A percentile compares a stretch with the other conserved stretches of the same genome.
Conservation (phyloP, 2,113 vertebrate species). For the Thermophis baileyi region DNA sequence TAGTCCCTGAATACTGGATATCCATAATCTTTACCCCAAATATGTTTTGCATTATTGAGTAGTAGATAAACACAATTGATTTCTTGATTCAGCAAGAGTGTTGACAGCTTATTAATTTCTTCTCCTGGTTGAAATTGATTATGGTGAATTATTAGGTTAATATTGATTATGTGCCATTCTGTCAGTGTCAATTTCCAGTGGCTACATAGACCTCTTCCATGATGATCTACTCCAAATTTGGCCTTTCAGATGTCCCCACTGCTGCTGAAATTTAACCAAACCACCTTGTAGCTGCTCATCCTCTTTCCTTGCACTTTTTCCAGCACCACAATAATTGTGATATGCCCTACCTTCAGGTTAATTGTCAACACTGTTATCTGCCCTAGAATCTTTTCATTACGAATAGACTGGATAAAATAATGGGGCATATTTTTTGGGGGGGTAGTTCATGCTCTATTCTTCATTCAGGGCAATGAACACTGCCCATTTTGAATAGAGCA, state of each 20-base stretch:
- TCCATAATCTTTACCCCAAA: not conserved
- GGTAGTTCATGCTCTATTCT: not conserved
- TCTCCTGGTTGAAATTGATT: not conserved
- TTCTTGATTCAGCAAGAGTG: not conserved
- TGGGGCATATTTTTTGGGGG: not conserved
- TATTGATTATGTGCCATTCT: not conserved
- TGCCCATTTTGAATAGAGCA: not conserved
- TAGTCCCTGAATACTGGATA: not conserved
- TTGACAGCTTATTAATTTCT: not conserved
- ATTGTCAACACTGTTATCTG: not conserved
- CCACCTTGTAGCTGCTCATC: not conserved
- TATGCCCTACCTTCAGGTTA: not conserved
- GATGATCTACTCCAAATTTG: not conserved
- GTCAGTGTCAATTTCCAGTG: not conserved
- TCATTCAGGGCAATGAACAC: not conserved
- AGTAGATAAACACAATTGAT: not conserved
- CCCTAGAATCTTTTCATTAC: not conserved
- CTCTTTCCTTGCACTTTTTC: not conserved
- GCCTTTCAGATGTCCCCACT: not conserved
- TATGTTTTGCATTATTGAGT: not conserved
- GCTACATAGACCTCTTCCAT: not conserved
- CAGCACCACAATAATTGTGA: not conserved
- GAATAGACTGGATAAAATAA: not conserved
- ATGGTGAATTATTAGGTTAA: not conserved
- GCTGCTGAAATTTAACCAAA: not conserved